Evolutionary conservation across 2,888 invertebrate genomes (phyloP).

Genomic region (Epistrophe grossulariae): DNA sequence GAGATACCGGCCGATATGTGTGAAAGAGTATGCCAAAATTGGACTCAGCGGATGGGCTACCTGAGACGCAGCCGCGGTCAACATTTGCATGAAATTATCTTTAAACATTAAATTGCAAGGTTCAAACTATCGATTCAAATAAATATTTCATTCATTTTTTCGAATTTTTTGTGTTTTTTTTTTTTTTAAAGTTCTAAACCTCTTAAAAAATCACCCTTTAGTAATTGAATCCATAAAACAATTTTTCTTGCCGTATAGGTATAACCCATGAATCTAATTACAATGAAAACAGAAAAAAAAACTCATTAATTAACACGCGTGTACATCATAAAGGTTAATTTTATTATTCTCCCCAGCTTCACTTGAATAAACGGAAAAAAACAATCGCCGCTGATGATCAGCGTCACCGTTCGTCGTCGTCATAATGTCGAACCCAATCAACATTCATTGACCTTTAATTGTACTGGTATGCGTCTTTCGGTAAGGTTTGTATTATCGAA

Average conservation of each 20-base stretch:
- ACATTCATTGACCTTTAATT: conserved; percentile 73
- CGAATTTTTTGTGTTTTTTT: too few relatives aligned
- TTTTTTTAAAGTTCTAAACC: too few relatives aligned
- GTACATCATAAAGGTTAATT: conserved; percentile 72
- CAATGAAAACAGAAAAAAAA: conserved; percentile 25
- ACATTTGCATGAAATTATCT: too few relatives aligned
- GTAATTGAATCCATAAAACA: conserved; percentile 47
- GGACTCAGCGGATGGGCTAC: too few relatives aligned
- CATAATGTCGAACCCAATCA: conserved; percentile 68
- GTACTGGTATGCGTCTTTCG: conserved; percentile 26
- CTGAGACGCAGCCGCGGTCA: too few relatives aligned
- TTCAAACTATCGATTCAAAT: too few relatives aligned
- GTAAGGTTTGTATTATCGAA: conserved; percentile 63
- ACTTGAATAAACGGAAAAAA: conserved; percentile 48
- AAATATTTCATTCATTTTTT: too few relatives aligned
- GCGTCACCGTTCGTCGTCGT: conserved; percentile 26
- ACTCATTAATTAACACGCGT: conserved; percentile 70
- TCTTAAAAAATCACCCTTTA: too few relatives aligned
- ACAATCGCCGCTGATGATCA: conserved; percentile 51
- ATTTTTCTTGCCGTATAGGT: conserved; percentile 27
- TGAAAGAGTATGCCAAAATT: too few relatives aligned
- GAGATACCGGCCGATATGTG: too few relatives aligned
- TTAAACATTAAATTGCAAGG: too few relatives aligned
- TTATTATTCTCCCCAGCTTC: conserved; percentile 67
- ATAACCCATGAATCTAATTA: conserved; percentile 59